phyloP scores from a whole-genome alignment of 2,888 invertebrate genomes.

The Drosophila parthenogenetica region DNA sequence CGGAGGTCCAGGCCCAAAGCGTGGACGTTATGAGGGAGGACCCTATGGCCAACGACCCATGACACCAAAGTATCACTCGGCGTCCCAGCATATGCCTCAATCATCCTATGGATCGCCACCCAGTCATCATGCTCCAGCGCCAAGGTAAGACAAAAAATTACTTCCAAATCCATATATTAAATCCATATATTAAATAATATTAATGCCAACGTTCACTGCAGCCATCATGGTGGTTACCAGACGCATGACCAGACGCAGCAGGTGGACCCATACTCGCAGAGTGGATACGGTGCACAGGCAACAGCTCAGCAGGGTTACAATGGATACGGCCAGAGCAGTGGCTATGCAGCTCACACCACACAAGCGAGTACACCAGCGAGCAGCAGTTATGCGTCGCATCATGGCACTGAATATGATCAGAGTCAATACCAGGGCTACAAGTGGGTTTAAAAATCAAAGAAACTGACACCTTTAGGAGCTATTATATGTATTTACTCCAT shows the following conservation, averaged over 20 bases:
- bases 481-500: neutral
- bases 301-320: constrained; percentile 82
- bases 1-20: constrained; percentile 84
- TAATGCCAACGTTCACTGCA: constrained; percentile 63
- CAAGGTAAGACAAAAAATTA: constrained; percentile 68
- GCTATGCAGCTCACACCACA: constrained; percentile 77
- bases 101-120: constrained; percentile 75
- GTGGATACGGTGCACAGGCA: constrained; percentile 78
- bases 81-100: constrained; percentile 79
- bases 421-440: constrained; percentile 85
- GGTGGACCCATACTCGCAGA: constrained; percentile 84
- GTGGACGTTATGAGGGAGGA: constrained; percentile 84
- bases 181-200: constrained; percentile 24
- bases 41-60: constrained; percentile 83
- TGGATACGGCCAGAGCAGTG: constrained; percentile 83
- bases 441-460: constrained; percentile 55
- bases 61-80: constrained; percentile 84
- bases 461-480: neutral
- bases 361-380: constrained; percentile 74
- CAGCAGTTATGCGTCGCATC: constrained; percentile 79
- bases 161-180: neutral
- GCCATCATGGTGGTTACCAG: constrained; percentile 83
- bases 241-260: constrained; percentile 84
- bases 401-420: constrained; percentile 84
- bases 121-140: constrained; percentile 74